These are phyloP conservation scores for Florisuga fusca DNA, from an alignment of 2,797 vertebrate species.

Conservation along the genomic window DNA sequence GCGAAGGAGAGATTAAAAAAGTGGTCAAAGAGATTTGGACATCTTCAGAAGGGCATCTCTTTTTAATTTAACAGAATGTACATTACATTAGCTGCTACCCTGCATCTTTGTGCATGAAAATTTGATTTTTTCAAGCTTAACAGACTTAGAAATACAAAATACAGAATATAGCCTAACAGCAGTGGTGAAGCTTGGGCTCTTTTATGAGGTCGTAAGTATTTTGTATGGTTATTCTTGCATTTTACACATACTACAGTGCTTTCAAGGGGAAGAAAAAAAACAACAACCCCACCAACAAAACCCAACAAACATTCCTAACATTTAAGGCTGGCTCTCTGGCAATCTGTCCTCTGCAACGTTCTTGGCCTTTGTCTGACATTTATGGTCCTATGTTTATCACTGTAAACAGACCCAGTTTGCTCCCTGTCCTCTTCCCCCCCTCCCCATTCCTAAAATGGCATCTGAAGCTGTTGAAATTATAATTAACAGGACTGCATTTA, in stretches of 20 bases:
- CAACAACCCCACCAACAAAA: background rate
- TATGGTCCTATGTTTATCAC: background rate
- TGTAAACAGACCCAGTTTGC: conserved; percentile 7
- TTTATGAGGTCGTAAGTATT: background rate
- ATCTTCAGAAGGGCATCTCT: background rate
- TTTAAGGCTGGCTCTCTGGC: background rate
- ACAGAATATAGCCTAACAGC: background rate
- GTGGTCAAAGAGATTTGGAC: background rate
- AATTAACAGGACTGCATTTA: conserved; percentile 27
- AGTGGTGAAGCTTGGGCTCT: background rate
- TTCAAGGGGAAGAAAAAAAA: background rate
- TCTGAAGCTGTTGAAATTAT: conserved; percentile 28
- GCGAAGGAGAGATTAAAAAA: background rate
- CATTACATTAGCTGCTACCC: background rate
- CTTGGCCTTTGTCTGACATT: conserved; percentile 59
- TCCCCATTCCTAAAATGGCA: background rate
- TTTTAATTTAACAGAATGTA: background rate
- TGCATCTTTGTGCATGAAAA: background rate
- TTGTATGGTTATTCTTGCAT: background rate
- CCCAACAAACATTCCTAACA: background rate
- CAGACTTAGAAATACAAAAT: background rate
- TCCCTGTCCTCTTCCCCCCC: background rate
- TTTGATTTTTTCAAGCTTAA: background rate
- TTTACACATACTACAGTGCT: background rate
- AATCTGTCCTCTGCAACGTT: conserved; percentile 28